Conservation (phyloP, 2,113 vertebrate species). For the Dolichotis patagonum region DNA sequence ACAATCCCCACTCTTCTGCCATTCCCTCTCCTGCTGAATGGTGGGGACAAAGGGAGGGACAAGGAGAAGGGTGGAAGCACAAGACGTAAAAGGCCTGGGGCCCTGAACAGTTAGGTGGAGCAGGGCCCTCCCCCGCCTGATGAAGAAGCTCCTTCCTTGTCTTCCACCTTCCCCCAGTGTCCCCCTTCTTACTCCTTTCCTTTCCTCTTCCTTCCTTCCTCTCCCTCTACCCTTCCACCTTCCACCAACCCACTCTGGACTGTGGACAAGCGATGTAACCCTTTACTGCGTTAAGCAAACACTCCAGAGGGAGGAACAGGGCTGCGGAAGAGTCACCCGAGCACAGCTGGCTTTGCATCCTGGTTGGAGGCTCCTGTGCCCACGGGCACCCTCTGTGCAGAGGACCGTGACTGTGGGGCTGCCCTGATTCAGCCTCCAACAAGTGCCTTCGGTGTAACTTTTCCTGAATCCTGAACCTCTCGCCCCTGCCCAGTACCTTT, state of each 20-base stretch:
- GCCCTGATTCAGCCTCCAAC: neutral
- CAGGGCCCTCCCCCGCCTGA: too few species aligned
- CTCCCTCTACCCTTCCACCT: neutral
- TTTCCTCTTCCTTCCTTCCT: neutral
- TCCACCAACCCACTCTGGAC: neutral
- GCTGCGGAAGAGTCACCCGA: neutral
- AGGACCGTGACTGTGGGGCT: neutral
- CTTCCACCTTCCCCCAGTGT: fast-evolving
- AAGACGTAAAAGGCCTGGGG: neutral
- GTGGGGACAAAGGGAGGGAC: neutral
- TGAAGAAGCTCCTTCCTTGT: neutral
- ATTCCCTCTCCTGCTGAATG: neutral
- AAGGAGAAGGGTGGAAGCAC: neutral
- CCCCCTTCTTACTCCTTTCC: neutral
- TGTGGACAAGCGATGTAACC: neutral
- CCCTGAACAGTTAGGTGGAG: neutral
- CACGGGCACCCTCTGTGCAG: neutral
- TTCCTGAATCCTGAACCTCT: neutral
- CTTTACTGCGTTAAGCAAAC: neutral
- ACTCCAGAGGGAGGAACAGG: neutral
- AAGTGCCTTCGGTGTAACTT: neutral
- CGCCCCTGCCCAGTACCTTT: neutral
- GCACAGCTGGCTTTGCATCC: neutral
- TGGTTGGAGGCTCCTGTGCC: neutral
- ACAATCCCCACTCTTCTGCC: neutral